Evolutionary conservation across 2,797 vertebrate genomes (phyloP).

Genomic region (Rhinatrema bivittatum): DNA sequence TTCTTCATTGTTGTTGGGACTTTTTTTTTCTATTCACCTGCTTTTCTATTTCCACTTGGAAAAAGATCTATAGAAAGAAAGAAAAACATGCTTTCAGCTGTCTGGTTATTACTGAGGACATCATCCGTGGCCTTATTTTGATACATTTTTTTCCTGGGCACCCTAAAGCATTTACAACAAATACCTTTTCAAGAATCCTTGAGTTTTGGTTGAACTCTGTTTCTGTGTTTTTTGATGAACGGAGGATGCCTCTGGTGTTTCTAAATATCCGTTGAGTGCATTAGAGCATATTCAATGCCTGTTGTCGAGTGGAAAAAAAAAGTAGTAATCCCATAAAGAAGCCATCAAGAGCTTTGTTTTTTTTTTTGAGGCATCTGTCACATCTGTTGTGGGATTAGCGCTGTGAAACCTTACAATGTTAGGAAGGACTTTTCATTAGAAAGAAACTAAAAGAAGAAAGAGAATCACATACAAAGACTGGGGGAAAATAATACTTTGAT

Average conservation of each 20-base stretch:
- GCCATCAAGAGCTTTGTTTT: conserved; percentile 12
- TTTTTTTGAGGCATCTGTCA: conserved; percentile 9
- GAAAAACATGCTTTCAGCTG: conserved; percentile 36
- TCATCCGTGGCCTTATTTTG: conserved; percentile 40
- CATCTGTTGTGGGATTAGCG: conserved; percentile 28
- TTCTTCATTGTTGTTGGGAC: no score
- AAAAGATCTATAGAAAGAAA: no score
- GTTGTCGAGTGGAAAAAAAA: conserved; percentile 21
- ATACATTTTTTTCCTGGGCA: conserved; percentile 21
- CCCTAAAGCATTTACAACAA: conserved; percentile 35
- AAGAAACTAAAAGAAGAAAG: neutral
- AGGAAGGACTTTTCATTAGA: conserved; percentile 30
- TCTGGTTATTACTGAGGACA: conserved; percentile 21
- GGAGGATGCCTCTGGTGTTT: conserved; percentile 29
- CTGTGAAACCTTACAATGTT: conserved; percentile 25
- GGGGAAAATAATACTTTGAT: conserved; percentile 40
- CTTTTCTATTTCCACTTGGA: conserved; percentile 35
- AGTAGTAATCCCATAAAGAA: conserved; percentile 30
- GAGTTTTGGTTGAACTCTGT: conserved; percentile 30
- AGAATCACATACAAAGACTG: no score
- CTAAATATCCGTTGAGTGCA: conserved; percentile 19
- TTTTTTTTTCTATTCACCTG: conserved; percentile 17
- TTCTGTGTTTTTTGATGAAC: conserved; percentile 36
- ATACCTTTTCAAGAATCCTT: conserved; percentile 24
- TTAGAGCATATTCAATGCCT: conserved; percentile 29